These are phyloP conservation scores for Myocastor coypus DNA, from an alignment of 2,113 vertebrate genomes.

Conservation along the genomic window DNA sequence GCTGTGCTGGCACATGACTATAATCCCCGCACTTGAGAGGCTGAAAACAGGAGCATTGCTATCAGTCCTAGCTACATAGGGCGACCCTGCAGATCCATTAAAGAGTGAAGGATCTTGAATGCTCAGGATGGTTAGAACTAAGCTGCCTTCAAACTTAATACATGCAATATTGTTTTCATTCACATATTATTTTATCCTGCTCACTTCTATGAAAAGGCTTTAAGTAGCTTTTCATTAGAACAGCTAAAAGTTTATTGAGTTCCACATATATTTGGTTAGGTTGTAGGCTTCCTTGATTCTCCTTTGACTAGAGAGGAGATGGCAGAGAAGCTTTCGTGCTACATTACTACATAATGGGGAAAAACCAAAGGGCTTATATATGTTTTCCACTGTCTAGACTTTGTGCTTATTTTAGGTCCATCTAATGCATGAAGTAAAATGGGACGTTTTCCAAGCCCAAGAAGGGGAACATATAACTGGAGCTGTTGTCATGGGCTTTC, in stretches of 20 bases:
- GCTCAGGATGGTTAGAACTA: not conserved
- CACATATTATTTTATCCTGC: not conserved
- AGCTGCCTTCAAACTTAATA: not conserved
- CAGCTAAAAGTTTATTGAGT: slow-evolving; percentile 8
- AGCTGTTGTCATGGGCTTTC: slow-evolving; percentile 26
- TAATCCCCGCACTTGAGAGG: too few relatives aligned
- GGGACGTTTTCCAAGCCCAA: slow-evolving; percentile 64
- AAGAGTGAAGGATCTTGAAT: not conserved
- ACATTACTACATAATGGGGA: not conserved
- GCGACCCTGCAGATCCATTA: not conserved
- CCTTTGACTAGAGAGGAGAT: not conserved
- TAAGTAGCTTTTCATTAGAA: slow-evolving; percentile 20
- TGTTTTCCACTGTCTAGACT: slow-evolving; percentile 70
- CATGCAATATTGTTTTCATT: not conserved
- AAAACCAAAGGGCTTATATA: slow-evolving; percentile 16
- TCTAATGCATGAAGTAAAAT: slow-evolving; percentile 55
- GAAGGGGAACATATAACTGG: slow-evolving; percentile 2
- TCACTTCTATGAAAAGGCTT: slow-evolving; percentile 23
- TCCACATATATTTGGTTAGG: not conserved
- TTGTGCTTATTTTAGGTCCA: slow-evolving; percentile 69
- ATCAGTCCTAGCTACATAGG: too few relatives aligned
- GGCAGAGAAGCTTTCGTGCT: not conserved
- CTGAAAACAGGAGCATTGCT: too few relatives aligned
- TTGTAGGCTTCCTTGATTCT: not conserved
- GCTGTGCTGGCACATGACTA: too few relatives aligned